phyloP scores from a whole-genome alignment of 2,113 vertebrate genomes.

The Accipiter virgatus region DNA sequence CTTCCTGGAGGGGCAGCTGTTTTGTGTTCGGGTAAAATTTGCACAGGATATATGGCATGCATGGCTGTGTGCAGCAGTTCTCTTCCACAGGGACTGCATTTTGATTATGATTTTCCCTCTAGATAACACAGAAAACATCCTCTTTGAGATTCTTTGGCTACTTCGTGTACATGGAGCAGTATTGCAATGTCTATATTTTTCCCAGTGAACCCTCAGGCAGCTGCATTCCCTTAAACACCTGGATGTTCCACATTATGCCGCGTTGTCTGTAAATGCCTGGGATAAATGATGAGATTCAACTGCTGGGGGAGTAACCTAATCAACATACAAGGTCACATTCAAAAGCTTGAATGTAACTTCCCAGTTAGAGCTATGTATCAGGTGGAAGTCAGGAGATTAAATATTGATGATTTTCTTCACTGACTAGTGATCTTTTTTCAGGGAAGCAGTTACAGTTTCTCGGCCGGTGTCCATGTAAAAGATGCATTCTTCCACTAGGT shows the following conservation, averaged over 20 bases:
- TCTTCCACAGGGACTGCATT: background rate
- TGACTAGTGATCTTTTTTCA: background rate
- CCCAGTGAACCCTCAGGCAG: background rate
- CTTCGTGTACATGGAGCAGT: background rate
- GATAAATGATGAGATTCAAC: background rate
- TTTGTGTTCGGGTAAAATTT: background rate
- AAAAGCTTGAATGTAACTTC: background rate
- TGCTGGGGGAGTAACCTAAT: constrained; percentile 10
- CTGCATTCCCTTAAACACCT: background rate
- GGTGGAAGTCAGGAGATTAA: background rate
- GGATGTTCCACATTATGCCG: constrained; percentile 11
- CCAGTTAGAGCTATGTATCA: background rate
- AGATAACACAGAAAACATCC: background rate
- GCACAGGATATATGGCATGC: background rate
- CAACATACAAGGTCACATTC: constrained; percentile 46
- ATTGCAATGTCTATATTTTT: background rate
- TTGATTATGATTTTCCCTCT: background rate
- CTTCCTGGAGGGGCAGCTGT: background rate
- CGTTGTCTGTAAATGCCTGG: background rate
- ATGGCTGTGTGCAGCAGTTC: background rate
- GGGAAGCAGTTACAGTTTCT: background rate
- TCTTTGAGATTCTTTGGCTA: background rate
- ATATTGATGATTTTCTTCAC: constrained; percentile 12
- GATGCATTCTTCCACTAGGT: background rate
- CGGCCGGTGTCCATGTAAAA: background rate